Percentiles rank a stretch among this genome's conserved stretches.
These are phyloP conservation scores for Manduca sexta DNA, from an alignment of 1,140 invertebrate genomes.

Conservation along the genomic window DNA sequence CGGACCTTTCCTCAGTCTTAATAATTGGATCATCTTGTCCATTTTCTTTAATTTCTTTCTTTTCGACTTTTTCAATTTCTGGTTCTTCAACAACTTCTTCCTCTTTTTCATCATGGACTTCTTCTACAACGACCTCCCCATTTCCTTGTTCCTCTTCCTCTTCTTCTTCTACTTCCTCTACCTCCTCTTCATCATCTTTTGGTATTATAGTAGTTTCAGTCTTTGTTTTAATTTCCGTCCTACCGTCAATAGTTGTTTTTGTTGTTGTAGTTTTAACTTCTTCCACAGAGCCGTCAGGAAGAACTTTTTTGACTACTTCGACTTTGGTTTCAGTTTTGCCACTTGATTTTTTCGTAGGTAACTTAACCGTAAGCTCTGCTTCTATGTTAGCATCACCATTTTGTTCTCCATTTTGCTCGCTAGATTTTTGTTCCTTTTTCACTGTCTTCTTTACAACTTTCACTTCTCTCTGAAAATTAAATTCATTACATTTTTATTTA, in stretches of 20 bases:
- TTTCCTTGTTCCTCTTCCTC: conserved; percentile 43
- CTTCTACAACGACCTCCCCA: conserved; percentile 18
- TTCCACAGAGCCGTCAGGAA: conserved; percentile 55
- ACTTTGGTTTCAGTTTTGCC: conserved; percentile 62
- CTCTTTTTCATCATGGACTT: conserved; percentile 23
- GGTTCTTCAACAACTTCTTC: conserved; percentile 28
- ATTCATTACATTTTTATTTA: conserved; percentile 14
- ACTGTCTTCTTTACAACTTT: conserved; percentile 48
- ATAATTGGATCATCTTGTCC: conserved; percentile 14
- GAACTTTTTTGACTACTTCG: conserved; percentile 53
- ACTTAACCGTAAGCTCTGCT: conserved; percentile 46
- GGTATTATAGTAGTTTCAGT: conserved; percentile 54
- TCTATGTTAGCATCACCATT: conserved; percentile 44
- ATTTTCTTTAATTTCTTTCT: conserved; percentile 18
- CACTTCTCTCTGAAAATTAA: conserved; percentile 52
- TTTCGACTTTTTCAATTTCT: conserved; percentile 11
- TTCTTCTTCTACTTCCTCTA: conserved; percentile 27
- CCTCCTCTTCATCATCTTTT: conserved; percentile 41
- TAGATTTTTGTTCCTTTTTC: conserved; percentile 37
- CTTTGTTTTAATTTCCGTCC: conserved; percentile 55
- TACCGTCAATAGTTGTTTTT: conserved; percentile 57
- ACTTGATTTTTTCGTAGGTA: conserved; percentile 55
- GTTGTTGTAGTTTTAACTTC: conserved; percentile 62
- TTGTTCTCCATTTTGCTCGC: conserved; percentile 29
- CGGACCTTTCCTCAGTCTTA: conserved; percentile 27